These are phyloP conservation scores for Galagoides demidoff DNA, from an alignment of 2,797 vertebrate species.

Conservation along the genomic window DNA sequence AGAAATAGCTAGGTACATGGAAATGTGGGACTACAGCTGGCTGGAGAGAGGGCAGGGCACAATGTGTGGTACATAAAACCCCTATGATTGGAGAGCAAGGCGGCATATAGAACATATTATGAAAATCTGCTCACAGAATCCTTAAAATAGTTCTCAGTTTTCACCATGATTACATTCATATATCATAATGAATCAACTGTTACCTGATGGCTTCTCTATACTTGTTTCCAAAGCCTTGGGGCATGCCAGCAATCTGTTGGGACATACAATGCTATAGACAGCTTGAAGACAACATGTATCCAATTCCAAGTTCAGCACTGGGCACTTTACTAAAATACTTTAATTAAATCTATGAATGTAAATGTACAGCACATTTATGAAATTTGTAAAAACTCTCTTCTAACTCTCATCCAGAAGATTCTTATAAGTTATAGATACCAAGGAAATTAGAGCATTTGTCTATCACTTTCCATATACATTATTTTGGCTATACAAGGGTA, in stretches of 20 bases:
- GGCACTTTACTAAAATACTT: not conserved
- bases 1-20: not conserved
- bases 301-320: not conserved
- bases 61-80: not conserved
- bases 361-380: not conserved
- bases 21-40: not conserved
- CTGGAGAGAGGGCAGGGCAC: not conserved
- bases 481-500: too few relatives aligned
- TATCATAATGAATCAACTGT: not conserved
- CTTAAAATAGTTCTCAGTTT: not conserved
- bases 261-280: not conserved
- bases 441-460: too few relatives aligned
- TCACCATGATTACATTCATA: not conserved
- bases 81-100: not conserved
- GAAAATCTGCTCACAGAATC: not conserved
- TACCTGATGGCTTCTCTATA: not conserved
- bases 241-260: not conserved
- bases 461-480: too few relatives aligned
- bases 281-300: not conserved
- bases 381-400: slow-evolving; percentile 7
- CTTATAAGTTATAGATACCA: slow-evolving; percentile 53
- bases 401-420: slow-evolving; percentile 59
- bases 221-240: not conserved
- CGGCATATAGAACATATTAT: not conserved
- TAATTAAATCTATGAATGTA: not conserved